Evolutionary conservation across 2,888 invertebrate species (phyloP), one percentile per base, ranked within the genome.

Genomic region (Pogonocherus hispidulus): DNA sequence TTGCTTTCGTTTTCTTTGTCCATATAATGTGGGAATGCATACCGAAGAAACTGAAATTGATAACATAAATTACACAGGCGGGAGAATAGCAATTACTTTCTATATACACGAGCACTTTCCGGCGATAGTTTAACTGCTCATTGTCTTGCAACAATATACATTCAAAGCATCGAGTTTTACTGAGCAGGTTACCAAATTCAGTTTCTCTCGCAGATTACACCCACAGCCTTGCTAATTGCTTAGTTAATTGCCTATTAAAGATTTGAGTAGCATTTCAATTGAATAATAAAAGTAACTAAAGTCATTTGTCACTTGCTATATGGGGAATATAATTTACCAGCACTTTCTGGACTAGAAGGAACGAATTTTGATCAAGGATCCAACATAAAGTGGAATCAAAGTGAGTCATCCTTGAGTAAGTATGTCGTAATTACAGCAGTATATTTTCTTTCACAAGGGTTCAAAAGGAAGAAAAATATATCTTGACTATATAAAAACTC

Each of bases 1-100:
- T 32, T 32, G 27, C 16, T 52, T 32, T 27, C 19, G 27, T 32
- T 52, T 52, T 32, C 32, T 19, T 52, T 32, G 32, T 52, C 9
- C 9, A n/a, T 1, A n/a, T 5, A 18, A 52, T 9, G 32, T 32
- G 52, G 16, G 52, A 52, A 52, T 0, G 32, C 52, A 32, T 19
- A 32, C 52, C 52, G 9, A 52, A 32, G 52, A 52, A 52, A 52
- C 19, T 52, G 52, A 52, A 52, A 52, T 32, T 52, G 52, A 52
- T 52, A 52, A n/a, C n/a, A 52, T 18, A 19, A 52, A 52, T 52
- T 52, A 52, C 22, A 49, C n/a, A 11, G 3, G 11, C 16, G 27
- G 52, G 19, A 41, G 14, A 32, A 9, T 35, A 14, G 18, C 18
- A 32, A 32, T 18, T 32, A 52, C 32, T 52, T 32, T 52, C 52